Conservation (phyloP, 1,140 invertebrate species). For the Sesamia nonagrioides region DNA sequence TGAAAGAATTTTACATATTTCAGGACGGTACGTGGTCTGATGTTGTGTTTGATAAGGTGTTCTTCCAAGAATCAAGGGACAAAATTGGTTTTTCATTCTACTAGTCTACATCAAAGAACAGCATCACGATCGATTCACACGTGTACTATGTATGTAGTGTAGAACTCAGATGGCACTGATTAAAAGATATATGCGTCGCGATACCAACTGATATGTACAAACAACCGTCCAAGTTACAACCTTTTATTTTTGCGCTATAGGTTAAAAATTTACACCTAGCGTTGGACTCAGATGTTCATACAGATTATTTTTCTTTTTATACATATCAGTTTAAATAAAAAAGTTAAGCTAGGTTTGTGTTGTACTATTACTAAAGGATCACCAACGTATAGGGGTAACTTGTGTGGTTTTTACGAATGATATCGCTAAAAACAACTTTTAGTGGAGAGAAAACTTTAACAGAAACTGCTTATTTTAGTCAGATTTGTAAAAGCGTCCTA, state of each 20-base stretch:
- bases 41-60: too few species aligned
- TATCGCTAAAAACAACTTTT: too few species aligned
- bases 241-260: slow-evolving; percentile 23
- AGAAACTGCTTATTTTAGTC: too few species aligned
- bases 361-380: too few species aligned
- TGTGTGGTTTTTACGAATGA: neutral
- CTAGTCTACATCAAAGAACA: neutral
- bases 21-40: too few species aligned
- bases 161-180: slow-evolving; percentile 8
- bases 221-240: slow-evolving; percentile 21
- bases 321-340: slow-evolving; percentile 17
- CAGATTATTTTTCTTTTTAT: neutral
- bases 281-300: slow-evolving; percentile 24
- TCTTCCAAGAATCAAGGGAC: neutral
- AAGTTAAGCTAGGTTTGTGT: neutral
- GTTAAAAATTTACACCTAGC: slow-evolving; percentile 38
- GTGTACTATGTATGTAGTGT: neutral
- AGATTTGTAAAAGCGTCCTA: neutral
- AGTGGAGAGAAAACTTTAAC: too few species aligned
- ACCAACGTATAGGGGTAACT: neutral
- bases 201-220: slow-evolving; percentile 11
- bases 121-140: slow-evolving; percentile 3
- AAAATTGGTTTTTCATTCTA: neutral
- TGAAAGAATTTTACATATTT: too few species aligned
- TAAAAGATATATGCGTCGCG: slow-evolving; percentile 31